Evolutionary conservation across 2,113 vertebrate genomes (phyloP).

Genomic region (Tachycineta bicolor): DNA sequence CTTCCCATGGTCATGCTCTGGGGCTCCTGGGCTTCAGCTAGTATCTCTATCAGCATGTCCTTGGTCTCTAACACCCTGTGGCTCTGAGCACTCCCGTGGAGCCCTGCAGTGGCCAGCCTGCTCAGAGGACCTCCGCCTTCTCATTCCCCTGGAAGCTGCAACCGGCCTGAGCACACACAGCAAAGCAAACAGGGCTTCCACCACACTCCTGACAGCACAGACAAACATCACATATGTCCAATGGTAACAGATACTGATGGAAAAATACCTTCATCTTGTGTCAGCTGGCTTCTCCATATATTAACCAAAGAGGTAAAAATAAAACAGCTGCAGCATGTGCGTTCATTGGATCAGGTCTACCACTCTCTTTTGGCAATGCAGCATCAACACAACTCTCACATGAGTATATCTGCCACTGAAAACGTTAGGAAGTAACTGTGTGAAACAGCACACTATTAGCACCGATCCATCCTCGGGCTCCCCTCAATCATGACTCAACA

Average conservation of each 20-base stretch:
- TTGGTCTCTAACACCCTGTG: not conserved
- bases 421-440: not conserved
- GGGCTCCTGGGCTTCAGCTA: not conserved
- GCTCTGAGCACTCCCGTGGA: not conserved
- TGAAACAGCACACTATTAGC: not conserved
- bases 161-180: not conserved
- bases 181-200: constrained; percentile 1
- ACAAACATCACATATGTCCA: not conserved
- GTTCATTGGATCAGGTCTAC: not conserved
- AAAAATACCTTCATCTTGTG: constrained; percentile 43
- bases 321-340: not conserved
- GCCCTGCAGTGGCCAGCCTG: not conserved
- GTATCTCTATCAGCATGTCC: not conserved
- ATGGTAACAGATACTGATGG: not conserved
- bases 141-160: not conserved
- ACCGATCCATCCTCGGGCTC: not conserved
- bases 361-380: not conserved
- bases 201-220: not conserved
- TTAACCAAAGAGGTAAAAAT: constrained; percentile 31
- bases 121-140: not conserved
- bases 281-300: constrained; percentile 35
- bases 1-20: not conserved
- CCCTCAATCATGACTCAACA: not conserved
- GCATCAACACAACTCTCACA: not conserved
- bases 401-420: not conserved